Evolutionary conservation across 2,113 vertebrate genomes (phyloP).

Genomic region (Nestor notabilis): DNA sequence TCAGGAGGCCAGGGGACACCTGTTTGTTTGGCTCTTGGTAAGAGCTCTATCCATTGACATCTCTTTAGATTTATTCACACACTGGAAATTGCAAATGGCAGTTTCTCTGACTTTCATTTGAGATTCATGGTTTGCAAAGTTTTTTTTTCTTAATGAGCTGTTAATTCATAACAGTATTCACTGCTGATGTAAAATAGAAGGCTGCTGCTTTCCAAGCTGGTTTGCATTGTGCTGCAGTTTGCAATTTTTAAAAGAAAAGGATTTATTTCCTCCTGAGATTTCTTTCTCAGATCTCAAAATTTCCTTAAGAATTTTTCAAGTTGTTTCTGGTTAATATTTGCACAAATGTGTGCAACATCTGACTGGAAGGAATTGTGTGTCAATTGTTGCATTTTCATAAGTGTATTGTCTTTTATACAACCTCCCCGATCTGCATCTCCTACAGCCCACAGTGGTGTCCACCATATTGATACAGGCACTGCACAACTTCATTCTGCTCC

Average conservation of each 20-base stretch:
- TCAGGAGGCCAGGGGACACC: conserved; percentile 63
- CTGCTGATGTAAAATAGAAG: conserved; percentile 25
- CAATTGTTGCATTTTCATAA: background rate
- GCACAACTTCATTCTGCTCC: background rate
- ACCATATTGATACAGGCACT: background rate
- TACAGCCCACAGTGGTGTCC: background rate
- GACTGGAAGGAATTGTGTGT: background rate
- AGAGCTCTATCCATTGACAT: conserved; percentile 40
- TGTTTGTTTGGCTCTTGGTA: conserved; percentile 23
- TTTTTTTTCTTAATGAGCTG: conserved; percentile 64
- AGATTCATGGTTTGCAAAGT: conserved; percentile 56
- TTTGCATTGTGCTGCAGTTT: conserved; percentile 16
- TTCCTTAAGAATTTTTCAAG: background rate
- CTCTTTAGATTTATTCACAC: conserved; percentile 59
- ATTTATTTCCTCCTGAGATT: conserved; percentile 41
- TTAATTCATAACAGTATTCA: conserved; percentile 70
- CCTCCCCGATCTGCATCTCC: background rate
- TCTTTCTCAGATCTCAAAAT: background rate
- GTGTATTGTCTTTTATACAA: background rate
- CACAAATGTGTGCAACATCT: background rate
- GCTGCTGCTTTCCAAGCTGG: conserved; percentile 36
- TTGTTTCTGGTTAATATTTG: background rate
- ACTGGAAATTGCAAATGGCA: conserved; percentile 53
- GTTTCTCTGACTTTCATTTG: conserved; percentile 47
- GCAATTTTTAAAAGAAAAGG: background rate